These are phyloP conservation scores for Trichogramma dendrolimi DNA, from an alignment of 2,888 invertebrate species.

Conservation along the genomic window DNA sequence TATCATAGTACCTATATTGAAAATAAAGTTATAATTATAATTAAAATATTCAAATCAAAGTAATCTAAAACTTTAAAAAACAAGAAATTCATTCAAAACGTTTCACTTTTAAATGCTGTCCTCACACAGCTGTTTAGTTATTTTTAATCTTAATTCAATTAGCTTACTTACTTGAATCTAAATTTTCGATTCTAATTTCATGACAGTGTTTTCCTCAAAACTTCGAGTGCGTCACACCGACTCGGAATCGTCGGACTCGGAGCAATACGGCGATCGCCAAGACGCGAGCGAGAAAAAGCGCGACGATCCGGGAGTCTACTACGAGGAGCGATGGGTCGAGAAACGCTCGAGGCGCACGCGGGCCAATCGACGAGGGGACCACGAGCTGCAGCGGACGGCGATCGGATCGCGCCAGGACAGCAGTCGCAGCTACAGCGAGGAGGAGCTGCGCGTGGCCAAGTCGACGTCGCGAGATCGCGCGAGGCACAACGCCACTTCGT, in stretches of 20 bases:
- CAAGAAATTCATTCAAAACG: too few species aligned
- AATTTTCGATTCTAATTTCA: slow-evolving; percentile 21
- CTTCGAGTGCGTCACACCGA: slow-evolving; percentile 43
- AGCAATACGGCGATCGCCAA: slow-evolving; percentile 34
- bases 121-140: neutral
- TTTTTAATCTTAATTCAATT: neutral
- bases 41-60: too few species aligned
- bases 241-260: slow-evolving; percentile 42
- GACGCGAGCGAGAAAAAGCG: neutral
- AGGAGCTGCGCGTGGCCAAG: slow-evolving; percentile 47
- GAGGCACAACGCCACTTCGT: neutral
- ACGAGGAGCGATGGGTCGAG: slow-evolving; percentile 47
- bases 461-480: slow-evolving; percentile 45
- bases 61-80: too few species aligned
- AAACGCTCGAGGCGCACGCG: slow-evolving; percentile 36
- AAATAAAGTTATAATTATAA: too few species aligned
- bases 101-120: too few species aligned
- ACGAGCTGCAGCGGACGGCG: too few species aligned
- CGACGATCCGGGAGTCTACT: slow-evolving; percentile 40
- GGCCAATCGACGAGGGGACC: slow-evolving; percentile 31
- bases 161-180: too few species aligned
- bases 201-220: slow-evolving; percentile 46
- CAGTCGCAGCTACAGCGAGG: slow-evolving; percentile 47
- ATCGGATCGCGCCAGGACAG: slow-evolving; percentile 45
- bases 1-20: too few species aligned